Percentiles rank a stretch among this genome's conserved stretches.
phyloP scores from a whole-genome alignment of 2,113 vertebrate genomes.

The Stigmatopora nigra region DNA sequence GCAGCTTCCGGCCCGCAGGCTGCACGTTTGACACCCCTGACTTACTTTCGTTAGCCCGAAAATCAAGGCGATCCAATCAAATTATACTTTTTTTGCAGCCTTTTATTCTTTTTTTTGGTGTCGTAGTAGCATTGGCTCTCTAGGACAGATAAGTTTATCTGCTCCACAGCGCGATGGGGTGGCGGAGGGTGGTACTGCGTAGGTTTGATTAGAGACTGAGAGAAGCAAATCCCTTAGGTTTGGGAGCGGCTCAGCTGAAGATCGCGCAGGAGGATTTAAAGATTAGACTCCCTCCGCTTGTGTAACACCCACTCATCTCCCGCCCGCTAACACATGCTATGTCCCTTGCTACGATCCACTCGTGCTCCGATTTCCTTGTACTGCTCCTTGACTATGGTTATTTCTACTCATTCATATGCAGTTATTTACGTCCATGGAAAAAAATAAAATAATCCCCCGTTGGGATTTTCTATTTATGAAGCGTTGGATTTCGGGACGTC shows the following conservation, averaged over 20 bases:
- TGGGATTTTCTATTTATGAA: neutral
- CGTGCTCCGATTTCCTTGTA: constrained; percentile 27
- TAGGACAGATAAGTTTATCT: neutral
- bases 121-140: neutral
- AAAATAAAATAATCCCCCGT: too few species aligned
- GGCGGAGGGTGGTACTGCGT: constrained; percentile 31
- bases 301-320: constrained; percentile 67
- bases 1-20: too few species aligned
- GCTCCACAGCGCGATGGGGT: constrained; percentile 37
- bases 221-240: constrained; percentile 65
- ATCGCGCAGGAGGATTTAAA: constrained; percentile 70
- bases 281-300: constrained; percentile 68
- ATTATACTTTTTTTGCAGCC: neutral
- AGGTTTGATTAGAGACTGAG: constrained; percentile 62
- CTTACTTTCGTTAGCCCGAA: too few species aligned
- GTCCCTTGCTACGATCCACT: constrained; percentile 10
- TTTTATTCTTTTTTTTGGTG: neutral
- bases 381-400: constrained; percentile 13
- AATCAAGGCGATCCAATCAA: neutral
- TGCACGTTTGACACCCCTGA: too few species aligned
- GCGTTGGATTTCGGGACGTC: constrained; percentile 3
- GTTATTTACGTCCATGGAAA: neutral
- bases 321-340: constrained; percentile 53
- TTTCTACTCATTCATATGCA: neutral
- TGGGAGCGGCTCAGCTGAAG: constrained; percentile 63